Conservation (phyloP, 2,113 vertebrate genomes). For the Microcebus lehilahytsara region DNA sequence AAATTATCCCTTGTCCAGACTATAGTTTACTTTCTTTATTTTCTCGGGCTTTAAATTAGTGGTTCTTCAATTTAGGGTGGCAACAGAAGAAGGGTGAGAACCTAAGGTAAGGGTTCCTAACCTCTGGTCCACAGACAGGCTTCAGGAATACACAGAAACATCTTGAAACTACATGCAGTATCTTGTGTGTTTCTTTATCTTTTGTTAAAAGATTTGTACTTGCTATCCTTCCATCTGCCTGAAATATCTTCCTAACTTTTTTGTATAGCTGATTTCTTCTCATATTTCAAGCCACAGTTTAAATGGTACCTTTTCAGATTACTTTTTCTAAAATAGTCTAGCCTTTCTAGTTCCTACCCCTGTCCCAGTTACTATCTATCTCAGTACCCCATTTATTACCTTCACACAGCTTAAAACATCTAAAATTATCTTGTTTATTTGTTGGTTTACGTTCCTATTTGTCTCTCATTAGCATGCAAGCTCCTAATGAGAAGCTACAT, state of each 20-base stretch:
- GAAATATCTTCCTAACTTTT: background rate
- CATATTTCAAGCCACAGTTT: background rate
- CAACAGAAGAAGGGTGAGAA: background rate
- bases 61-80: background rate
- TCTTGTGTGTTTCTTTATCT: background rate
- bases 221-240: background rate
- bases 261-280: background rate
- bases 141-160: background rate
- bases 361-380: background rate
- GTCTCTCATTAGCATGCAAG: background rate
- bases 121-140: accelerated
- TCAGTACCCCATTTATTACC: background rate
- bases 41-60: background rate
- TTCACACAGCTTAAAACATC: background rate
- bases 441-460: background rate
- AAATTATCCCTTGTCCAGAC: background rate
- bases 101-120: too few species aligned
- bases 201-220: background rate
- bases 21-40: background rate
- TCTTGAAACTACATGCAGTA: background rate
- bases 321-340: background rate
- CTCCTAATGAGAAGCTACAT: background rate
- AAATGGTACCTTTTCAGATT: background rate
- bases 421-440: background rate
- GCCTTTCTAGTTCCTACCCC: background rate